phyloP scores from a whole-genome alignment of 2,888 invertebrate genomes.

The Chirona hameri region DNA sequence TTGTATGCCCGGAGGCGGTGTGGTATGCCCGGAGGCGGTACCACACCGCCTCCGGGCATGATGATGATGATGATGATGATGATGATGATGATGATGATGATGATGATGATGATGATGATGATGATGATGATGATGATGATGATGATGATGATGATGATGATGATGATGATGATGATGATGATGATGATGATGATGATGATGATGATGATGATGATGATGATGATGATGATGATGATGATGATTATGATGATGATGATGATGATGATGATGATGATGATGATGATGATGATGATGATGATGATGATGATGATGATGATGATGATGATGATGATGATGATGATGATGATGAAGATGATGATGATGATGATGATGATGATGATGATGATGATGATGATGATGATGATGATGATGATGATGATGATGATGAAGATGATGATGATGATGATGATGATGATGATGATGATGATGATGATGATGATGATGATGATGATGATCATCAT shows the following conservation, averaged over 20 bases:
- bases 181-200: slow-evolving; percentile 22
- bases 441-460: slow-evolving; percentile 22
- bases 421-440: slow-evolving; percentile 7
- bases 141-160: slow-evolving; percentile 6
- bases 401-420: slow-evolving; percentile 22
- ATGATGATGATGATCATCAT: slow-evolving; percentile 8
- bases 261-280: too few species aligned
- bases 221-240: too few species aligned
- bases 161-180: slow-evolving; percentile 22
- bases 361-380: slow-evolving; percentile 22
- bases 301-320: slow-evolving; percentile 22
- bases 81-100: slow-evolving; percentile 5
- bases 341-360: slow-evolving; percentile 11
- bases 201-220: slow-evolving; percentile 22
- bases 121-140: background rate
- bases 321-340: slow-evolving; percentile 22
- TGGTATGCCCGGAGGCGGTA: too few species aligned
- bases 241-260: too few species aligned
- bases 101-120: slow-evolving; percentile 28
- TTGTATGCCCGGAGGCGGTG: too few species aligned
- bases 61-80: slow-evolving; percentile 22
- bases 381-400: slow-evolving; percentile 22
- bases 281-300: background rate
- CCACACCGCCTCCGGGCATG: background rate
- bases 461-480: slow-evolving; percentile 22